Percentiles rank a stretch among this genome's conserved stretches.
Evolutionary conservation across 2,888 invertebrate species (phyloP).

Genomic region (Lottia gigantea): DNA sequence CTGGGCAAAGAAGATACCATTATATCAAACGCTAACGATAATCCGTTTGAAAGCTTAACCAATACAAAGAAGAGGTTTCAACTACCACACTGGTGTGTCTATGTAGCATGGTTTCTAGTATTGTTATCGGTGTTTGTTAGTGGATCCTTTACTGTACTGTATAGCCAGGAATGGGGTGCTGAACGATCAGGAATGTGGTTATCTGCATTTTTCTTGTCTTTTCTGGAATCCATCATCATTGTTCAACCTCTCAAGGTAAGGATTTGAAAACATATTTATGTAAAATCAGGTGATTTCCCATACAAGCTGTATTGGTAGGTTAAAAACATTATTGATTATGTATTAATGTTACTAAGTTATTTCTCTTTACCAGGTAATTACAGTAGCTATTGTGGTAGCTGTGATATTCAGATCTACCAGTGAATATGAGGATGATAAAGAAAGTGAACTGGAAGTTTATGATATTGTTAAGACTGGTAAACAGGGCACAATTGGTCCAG

Average conservation of each 20-base stretch:
- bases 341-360: too few relatives aligned
- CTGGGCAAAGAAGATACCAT: constrained; percentile 1
- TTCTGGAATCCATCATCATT: constrained; percentile 47
- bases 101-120: constrained; percentile 40
- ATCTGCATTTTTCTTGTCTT: constrained; percentile 43
- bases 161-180: constrained; percentile 44
- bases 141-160: constrained; percentile 42
- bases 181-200: constrained; percentile 45
- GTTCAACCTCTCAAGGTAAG: constrained; percentile 52
- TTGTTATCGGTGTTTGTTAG: constrained; percentile 33
- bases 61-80: constrained; percentile 19
- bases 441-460: constrained; percentile 9
- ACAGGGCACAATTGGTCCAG: neutral
- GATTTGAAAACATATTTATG: neutral
- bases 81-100: constrained; percentile 40
- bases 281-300: too few relatives aligned
- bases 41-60: neutral
- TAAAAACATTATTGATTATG: too few relatives aligned
- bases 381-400: constrained; percentile 32
- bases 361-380: constrained; percentile 27
- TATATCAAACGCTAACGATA: neutral
- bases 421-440: constrained; percentile 26
- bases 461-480: constrained; percentile 2
- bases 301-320: too few relatives aligned
- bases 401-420: constrained; percentile 29